Percentiles rank a stretch among this genome's conserved stretches.
These are phyloP conservation scores for Sebastes goodei DNA, from an alignment of 2,797 vertebrate species.

Conservation along the genomic window DNA sequence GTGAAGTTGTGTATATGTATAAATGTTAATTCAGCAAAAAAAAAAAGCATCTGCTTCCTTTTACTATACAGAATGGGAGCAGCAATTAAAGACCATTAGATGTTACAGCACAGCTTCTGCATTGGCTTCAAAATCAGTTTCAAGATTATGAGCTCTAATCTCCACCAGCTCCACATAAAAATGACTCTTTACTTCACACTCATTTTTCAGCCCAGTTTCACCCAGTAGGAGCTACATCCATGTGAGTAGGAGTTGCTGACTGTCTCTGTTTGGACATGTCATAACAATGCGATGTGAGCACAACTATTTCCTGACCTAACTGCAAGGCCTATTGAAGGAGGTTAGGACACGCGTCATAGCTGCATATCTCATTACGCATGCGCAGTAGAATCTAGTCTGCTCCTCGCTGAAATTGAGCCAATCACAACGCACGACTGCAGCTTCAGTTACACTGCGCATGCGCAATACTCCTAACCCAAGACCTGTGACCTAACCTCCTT, in stretches of 20 bases:
- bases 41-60: neutral
- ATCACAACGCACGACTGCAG: too few species aligned
- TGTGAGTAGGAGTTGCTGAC: too few species aligned
- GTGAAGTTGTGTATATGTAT: neutral
- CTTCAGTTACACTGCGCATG: too few species aligned
- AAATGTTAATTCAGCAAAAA: neutral
- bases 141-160: neutral
- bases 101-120: neutral
- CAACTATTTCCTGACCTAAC: constrained; percentile 56
- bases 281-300: constrained; percentile 69
- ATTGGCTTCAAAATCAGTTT: neutral
- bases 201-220: neutral
- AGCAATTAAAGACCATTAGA: neutral
- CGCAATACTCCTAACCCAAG: too few species aligned
- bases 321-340: too few species aligned
- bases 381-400: too few species aligned
- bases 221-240: too few species aligned
- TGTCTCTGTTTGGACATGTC: constrained; percentile 63
- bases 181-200: rapidly evolving
- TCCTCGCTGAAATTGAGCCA: too few species aligned
- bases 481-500: too few species aligned
- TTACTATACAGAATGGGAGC: neutral
- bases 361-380: too few species aligned
- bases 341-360: too few species aligned
- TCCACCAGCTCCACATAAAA: neutral